phyloP scores from a whole-genome alignment of 2,113 vertebrate genomes.

The Rhombomys opimus region DNA sequence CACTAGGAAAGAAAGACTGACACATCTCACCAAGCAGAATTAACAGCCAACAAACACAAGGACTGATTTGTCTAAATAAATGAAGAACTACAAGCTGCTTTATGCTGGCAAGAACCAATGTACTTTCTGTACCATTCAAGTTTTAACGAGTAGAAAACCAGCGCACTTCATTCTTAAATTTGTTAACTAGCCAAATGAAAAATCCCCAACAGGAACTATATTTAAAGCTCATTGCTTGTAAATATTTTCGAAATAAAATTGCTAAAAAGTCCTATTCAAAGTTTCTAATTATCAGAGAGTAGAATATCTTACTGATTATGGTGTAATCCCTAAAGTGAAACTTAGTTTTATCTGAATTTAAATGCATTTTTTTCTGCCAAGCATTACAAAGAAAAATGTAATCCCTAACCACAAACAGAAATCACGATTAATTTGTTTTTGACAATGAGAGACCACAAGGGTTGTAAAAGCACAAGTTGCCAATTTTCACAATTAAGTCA shows the following conservation, averaged over 20 bases:
- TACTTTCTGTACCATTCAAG: not conserved
- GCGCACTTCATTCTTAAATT: not conserved
- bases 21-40: not conserved
- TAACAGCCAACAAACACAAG: not conserved
- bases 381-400: slow-evolving; percentile 27
- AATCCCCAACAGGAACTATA: slow-evolving; percentile 20
- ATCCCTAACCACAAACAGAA: slow-evolving; percentile 57
- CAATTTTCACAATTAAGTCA: slow-evolving; percentile 64
- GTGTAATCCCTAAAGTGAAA: not conserved
- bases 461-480: not conserved
- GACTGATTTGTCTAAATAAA: not conserved
- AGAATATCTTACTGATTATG: not conserved
- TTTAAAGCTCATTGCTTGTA: not conserved
- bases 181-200: slow-evolving; percentile 28
- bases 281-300: not conserved
- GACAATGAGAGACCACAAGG: slow-evolving; percentile 27
- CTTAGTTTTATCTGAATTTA: not conserved
- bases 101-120: not conserved
- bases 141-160: not conserved
- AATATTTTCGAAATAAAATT: not conserved
- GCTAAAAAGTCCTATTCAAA: not conserved
- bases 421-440: slow-evolving; percentile 45
- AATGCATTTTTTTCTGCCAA: slow-evolving; percentile 28
- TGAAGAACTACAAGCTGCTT: not conserved
- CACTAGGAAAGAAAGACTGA: not conserved